These are phyloP conservation scores for Dicerorhinus sumatrensis DNA, from an alignment of 2,113 vertebrate species.

Conservation along the genomic window DNA sequence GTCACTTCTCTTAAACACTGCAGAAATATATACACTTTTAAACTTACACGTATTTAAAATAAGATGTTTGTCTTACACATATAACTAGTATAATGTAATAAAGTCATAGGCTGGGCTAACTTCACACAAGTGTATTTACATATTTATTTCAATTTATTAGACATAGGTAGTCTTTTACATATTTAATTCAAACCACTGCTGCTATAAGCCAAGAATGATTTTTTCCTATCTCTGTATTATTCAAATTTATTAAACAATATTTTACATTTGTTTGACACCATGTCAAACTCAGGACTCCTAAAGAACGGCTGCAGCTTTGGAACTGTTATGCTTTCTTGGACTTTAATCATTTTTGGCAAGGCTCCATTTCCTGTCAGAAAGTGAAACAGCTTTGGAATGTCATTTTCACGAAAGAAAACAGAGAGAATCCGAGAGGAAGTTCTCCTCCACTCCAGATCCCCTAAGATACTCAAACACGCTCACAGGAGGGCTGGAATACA, in stretches of 20 bases:
- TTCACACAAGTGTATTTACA: constrained; percentile 89
- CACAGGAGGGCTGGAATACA: constrained; percentile 96
- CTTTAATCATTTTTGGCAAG: constrained; percentile 98
- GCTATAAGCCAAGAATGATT: constrained; percentile 90
- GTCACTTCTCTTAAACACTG: neutral
- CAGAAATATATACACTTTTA: neutral
- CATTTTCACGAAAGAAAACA: constrained; percentile 99
- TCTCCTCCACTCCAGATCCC: constrained; percentile 95
- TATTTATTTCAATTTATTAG: constrained; percentile 91
- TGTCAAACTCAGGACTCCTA: constrained; percentile 93
- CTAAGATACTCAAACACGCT: constrained; percentile 94
- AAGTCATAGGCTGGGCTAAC: constrained; percentile 82
- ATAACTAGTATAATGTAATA: constrained; percentile 65
- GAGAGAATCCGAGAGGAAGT: constrained; percentile 99
- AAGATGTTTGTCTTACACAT: constrained; percentile 7
- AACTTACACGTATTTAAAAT: neutral
- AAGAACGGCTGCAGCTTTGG: constrained; percentile 91
- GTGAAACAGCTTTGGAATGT: constrained; percentile 99
- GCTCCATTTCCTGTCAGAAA: constrained; percentile 99
- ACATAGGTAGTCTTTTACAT: constrained; percentile 87
- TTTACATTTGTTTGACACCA: constrained; percentile 96
- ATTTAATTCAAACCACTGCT: constrained; percentile 86
- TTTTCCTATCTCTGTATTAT: constrained; percentile 89
- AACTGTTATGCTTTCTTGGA: constrained; percentile 95
- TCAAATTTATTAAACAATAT: constrained; percentile 96